Evolutionary conservation across 2,797 vertebrate genomes (phyloP).

Genomic region (Onychomys arenicola): DNA sequence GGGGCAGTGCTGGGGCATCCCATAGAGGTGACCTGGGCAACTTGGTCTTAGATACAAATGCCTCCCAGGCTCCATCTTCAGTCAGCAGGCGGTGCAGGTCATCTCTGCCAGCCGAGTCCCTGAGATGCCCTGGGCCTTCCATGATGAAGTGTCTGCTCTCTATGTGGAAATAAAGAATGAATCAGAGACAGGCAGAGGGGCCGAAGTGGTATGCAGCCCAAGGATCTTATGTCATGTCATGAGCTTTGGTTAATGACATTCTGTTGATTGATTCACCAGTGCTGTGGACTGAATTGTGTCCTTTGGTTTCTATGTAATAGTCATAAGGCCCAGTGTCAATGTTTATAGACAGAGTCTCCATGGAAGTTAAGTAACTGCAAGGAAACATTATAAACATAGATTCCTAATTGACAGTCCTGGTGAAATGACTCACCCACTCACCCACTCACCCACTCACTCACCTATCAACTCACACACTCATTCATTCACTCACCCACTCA

Average conservation of each 20-base stretch:
- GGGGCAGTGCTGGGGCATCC: too few relatives aligned
- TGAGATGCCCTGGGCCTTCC: background rate
- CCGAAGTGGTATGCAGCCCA: fast-evolving
- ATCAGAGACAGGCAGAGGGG: background rate
- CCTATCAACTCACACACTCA: too few relatives aligned
- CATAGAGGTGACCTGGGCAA: background rate
- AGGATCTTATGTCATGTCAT: background rate
- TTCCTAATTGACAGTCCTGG: background rate
- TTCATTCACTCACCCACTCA: too few relatives aligned
- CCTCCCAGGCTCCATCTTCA: background rate
- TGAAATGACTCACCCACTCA: too few relatives aligned
- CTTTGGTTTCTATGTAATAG: background rate
- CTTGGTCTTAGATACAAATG: background rate
- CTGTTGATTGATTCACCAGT: background rate
- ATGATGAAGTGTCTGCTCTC: background rate
- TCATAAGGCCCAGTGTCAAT: too few relatives aligned
- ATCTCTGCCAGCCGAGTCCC: background rate
- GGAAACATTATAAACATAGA: background rate
- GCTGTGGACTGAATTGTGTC: background rate
- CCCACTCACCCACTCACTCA: background rate
- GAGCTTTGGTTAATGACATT: background rate
- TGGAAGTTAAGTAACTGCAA: background rate
- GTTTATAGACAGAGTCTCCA: background rate
- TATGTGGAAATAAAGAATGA: background rate
- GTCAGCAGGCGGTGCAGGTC: background rate